Base-by-base conservation (phyloP, 2,888 invertebrate species). In the Hypsopygia costalis region DNA sequence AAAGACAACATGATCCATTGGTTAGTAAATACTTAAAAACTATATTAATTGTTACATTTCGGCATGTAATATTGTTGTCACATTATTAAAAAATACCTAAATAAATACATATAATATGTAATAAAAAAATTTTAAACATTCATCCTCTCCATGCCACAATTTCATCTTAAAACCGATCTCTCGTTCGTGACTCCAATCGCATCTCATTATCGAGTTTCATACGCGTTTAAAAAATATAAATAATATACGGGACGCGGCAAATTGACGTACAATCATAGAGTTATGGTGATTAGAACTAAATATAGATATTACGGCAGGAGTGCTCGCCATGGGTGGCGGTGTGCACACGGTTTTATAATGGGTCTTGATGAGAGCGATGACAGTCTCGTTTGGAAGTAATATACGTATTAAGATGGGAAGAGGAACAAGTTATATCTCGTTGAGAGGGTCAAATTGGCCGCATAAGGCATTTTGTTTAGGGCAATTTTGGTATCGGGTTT, bases 221-320 rank as follows among this genome's bases (percentile, higher is more conserved):
- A 62, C 74, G 72, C 75, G 81, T 81, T 82, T 83, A 76, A 83
- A 81, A 81, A 81, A 75, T 77, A 85, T 83, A 85, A 87, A 85
- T 81, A 82, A 85, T 78, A 71, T 62, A 49, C 49, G 63, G 66
- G 62, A 64, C 64, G 73, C 73, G 72, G 72, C 72, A 81, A 83
- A 83, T 81, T 82, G 86, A 81, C 75, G 81, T 74, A 69, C 83
- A 85, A 85, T 87, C 85, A 76, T 70, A 67, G 73, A 62, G 69
- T 68, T 68, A 71, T 62, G 55, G 63, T 73, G 73, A 81, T 83
- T 82, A 81, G 68, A 54, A 56, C 61, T 81, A 78, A 87, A 86
- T 85, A 83, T 81, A 85, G 82, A 86, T 79, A 85, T 87, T 87
- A 85, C 45, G 36, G 28, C 11, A 20, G n/a, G 44, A 39, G 33